A percentile compares a stretch with the other conserved stretches of the same genome.
Conservation (phyloP, 1,140 invertebrate species). For the Lepidurus couesii region DNA sequence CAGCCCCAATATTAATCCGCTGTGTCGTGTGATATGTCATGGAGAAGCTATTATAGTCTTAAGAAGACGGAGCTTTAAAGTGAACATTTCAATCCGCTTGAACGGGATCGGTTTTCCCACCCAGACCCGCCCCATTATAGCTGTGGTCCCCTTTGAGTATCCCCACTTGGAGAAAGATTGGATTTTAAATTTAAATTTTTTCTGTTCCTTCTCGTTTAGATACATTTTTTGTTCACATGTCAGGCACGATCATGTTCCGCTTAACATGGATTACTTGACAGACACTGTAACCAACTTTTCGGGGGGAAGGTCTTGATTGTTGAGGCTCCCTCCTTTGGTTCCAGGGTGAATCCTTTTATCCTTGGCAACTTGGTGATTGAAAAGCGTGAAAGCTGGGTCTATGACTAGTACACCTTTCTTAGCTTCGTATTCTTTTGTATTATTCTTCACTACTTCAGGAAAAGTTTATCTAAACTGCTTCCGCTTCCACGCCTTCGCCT, state of each 20-base stretch:
- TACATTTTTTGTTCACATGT: background rate
- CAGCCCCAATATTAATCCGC: background rate
- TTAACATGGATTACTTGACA: background rate
- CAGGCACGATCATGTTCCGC: background rate
- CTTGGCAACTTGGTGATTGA: background rate
- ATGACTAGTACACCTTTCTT: background rate
- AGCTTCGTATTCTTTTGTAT: background rate
- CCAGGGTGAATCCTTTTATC: background rate
- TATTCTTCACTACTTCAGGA: background rate
- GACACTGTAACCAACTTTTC: background rate
- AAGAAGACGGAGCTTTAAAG: background rate
- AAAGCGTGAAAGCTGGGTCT: slow-evolving; percentile 3
- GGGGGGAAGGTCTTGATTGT: background rate
- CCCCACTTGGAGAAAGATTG: background rate
- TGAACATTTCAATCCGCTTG: background rate
- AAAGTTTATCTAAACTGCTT: no score
- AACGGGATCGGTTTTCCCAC: background rate
- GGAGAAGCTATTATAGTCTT: background rate
- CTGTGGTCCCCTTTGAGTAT: background rate
- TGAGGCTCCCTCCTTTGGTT: background rate
- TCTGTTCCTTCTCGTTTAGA: no score
- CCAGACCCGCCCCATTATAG: background rate
- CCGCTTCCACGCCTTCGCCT: no score
- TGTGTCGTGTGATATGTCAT: slow-evolving; percentile 11
- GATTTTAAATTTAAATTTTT: no score